phyloP scores from a whole-genome alignment of 1,140 invertebrate genomes.

The Nephila pilipes region DNA sequence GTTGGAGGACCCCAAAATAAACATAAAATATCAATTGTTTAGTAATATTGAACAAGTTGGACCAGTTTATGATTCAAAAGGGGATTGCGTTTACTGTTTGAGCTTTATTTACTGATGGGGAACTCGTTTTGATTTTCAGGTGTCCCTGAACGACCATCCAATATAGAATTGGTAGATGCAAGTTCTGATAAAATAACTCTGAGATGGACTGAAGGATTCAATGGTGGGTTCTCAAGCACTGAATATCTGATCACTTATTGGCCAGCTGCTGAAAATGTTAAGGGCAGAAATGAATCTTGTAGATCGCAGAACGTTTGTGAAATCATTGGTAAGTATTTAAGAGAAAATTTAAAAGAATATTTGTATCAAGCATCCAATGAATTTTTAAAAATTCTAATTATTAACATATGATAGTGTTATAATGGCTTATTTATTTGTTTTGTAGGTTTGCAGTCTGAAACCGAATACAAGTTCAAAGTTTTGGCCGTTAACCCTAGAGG shows the following conservation, averaged over 20 bases:
- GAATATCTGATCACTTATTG: slow-evolving; percentile 88
- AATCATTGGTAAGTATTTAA: slow-evolving; percentile 83
- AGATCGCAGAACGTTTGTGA: slow-evolving; percentile 92
- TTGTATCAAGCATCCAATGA: too few relatives aligned
- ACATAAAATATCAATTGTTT: too few relatives aligned
- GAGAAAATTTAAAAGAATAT: too few relatives aligned
- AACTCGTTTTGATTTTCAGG: slow-evolving; percentile 48
- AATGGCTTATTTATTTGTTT: not conserved
- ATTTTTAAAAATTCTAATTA: too few relatives aligned
- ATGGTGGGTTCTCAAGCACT: slow-evolving; percentile 91
- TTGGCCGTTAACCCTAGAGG: slow-evolving; percentile 78
- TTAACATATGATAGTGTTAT: too few relatives aligned
- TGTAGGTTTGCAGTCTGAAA: slow-evolving; percentile 78
- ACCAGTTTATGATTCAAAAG: too few relatives aligned
- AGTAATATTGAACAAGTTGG: too few relatives aligned
- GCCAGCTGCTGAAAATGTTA: slow-evolving; percentile 82
- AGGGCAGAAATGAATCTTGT: slow-evolving; percentile 85
- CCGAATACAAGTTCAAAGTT: slow-evolving; percentile 78
- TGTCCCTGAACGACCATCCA: slow-evolving; percentile 89
- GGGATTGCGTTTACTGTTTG: too few relatives aligned
- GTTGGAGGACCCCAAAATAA: too few relatives aligned
- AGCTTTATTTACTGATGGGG: too few relatives aligned
- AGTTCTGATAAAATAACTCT: slow-evolving; percentile 88
- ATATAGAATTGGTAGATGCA: slow-evolving; percentile 82
- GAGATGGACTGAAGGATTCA: slow-evolving; percentile 92